These are phyloP conservation scores for Parelbella ahira DNA, from an alignment of 2,888 invertebrate genomes.

Conservation along the genomic window DNA sequence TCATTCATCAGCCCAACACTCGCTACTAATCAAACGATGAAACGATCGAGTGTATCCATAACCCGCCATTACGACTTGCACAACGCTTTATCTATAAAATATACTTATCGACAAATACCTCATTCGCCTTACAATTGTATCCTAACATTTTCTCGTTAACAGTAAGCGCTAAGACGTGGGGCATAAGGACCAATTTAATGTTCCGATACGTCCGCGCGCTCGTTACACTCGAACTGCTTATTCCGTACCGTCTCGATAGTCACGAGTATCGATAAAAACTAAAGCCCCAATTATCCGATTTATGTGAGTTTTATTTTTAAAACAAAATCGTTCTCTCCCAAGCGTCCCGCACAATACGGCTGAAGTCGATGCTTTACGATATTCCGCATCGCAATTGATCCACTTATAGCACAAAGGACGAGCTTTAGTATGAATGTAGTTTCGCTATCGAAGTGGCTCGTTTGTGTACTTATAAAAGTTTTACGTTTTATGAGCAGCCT, in stretches of 20 bases:
- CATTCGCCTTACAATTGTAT: no score
- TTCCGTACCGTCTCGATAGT: slow-evolving; percentile 30
- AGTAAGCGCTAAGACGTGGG: slow-evolving; percentile 1
- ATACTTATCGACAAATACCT: no score
- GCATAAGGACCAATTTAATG: slow-evolving; percentile 28
- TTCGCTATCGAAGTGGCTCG: no score
- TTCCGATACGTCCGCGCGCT: slow-evolving; percentile 28
- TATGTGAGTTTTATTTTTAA: slow-evolving; percentile 13
- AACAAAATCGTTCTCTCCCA: slow-evolving; percentile 4
- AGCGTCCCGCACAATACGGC: slow-evolving; percentile 4
- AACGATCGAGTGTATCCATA: no score
- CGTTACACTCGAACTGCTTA: slow-evolving; percentile 31
- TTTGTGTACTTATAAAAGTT: no score
- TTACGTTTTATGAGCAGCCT: no score
- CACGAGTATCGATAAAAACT: slow-evolving; percentile 28
- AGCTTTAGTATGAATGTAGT: slow-evolving; percentile 1
- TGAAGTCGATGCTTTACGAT: slow-evolving; percentile 5
- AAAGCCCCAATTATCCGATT: slow-evolving; percentile 25
- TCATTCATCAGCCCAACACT: no score
- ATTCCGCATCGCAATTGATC: slow-evolving; percentile 1
- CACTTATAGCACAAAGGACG: slow-evolving; percentile 2
- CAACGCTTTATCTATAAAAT: no score
- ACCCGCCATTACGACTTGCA: no score
- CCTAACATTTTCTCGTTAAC: neutral
- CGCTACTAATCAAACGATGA: no score